phyloP scores from a whole-genome alignment of 2,797 vertebrate genomes.

The Pogoniulus pusillus region DNA sequence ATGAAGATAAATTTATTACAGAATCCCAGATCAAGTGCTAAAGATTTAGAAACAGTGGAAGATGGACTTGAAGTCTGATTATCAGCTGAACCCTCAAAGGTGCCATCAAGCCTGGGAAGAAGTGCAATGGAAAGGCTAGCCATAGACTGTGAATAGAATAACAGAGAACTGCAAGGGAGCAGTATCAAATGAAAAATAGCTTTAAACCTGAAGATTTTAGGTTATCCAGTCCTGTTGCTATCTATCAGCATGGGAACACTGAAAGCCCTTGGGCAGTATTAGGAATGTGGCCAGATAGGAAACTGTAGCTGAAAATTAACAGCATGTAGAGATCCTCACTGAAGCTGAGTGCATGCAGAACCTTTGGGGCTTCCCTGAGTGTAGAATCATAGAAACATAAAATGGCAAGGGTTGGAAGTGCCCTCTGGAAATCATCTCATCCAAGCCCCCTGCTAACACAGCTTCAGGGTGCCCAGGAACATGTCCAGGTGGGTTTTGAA shows the following conservation, averaged over 20 bases:
- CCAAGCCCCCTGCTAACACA: too few species aligned
- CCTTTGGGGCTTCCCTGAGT: not conserved
- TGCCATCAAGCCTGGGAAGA: not conserved
- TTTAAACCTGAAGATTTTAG: not conserved
- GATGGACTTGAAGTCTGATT: not conserved
- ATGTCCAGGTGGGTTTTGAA: too few species aligned
- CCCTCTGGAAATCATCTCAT: too few species aligned
- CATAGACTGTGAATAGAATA: not conserved
- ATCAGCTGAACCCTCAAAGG: not conserved
- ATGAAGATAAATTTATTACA: not conserved
- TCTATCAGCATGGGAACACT: too few species aligned
- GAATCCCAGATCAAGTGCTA: not conserved
- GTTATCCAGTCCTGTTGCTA: rapidly evolving
- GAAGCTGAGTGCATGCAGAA: not conserved
- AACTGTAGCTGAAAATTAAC: not conserved
- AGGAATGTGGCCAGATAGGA: not conserved
- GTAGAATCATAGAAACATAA: too few species aligned
- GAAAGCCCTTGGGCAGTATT: not conserved
- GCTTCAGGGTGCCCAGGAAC: too few species aligned
- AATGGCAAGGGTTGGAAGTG: too few species aligned
- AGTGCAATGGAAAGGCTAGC: not conserved
- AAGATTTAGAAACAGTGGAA: not conserved
- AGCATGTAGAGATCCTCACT: not conserved
- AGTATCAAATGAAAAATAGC: not conserved
- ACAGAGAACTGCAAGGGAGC: not conserved